Conservation (phyloP, 2,113 vertebrate genomes). For the Tachysurus fulvidraco region DNA sequence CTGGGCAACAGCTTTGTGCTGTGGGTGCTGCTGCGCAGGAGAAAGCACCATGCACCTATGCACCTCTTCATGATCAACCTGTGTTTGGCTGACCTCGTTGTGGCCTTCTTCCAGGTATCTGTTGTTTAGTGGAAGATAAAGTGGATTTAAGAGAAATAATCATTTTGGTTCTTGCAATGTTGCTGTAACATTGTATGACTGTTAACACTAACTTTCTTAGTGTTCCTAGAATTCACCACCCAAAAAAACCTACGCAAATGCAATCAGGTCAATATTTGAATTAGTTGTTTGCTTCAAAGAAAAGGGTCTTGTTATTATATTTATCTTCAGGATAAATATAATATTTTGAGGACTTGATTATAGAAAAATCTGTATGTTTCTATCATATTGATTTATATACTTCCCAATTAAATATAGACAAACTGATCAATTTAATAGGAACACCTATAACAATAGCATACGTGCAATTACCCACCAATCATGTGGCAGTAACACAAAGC, state of each 20-base stretch:
- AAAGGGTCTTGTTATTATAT: neutral
- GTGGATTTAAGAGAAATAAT: neutral
- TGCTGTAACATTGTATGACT: neutral
- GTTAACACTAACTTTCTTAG: neutral
- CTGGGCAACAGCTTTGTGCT: constrained; percentile 81
- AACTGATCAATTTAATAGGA: neutral
- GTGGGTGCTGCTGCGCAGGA: constrained; percentile 70
- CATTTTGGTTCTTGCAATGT: neutral
- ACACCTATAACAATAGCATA: neutral
- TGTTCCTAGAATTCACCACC: neutral
- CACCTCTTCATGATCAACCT: constrained; percentile 85
- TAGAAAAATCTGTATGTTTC: neutral
- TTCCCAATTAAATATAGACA: neutral
- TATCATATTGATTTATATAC: neutral
- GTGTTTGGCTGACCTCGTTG: constrained; percentile 83
- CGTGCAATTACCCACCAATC: neutral
- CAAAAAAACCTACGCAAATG: neutral
- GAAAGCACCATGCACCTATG: constrained; percentile 76
- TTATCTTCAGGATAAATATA: neutral
- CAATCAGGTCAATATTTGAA: neutral
- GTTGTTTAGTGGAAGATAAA: neutral
- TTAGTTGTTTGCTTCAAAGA: neutral
- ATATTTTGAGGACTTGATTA: neutral
- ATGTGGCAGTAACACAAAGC: neutral
- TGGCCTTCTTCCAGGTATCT: constrained; percentile 81